Evolutionary conservation across 2,888 invertebrate species (phyloP), one percentile per base, ranked within the genome.

Genomic region (Bhutanitis thaidina): DNA sequence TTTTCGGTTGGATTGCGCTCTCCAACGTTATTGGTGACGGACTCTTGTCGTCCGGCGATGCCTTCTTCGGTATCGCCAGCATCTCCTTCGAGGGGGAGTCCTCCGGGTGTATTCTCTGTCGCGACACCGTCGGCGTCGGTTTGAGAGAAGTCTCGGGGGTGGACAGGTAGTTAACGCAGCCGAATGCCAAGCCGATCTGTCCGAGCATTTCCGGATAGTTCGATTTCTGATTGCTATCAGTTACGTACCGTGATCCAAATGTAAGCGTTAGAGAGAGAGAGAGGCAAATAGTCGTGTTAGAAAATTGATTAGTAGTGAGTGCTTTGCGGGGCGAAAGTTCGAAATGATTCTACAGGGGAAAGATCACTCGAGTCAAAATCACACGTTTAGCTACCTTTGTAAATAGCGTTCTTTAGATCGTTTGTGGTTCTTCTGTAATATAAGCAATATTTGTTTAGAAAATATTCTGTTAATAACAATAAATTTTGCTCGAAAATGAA

Each of bases 161-260:
- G 15, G 90, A 77, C 20, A 90, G 61, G 62, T 90, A 90, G 68
- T 90, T 90, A 49, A 90, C 90, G 75, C 90, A 90, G 48, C 90
- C 90, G 72, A 90, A 90, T 3, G 90, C 90, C 41, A 90, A 70
- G 4, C 90, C 90, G 65, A 90, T 90, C 65, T 90, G 90, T 8
- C 90, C 90, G 55, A 90, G 77, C 90, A 90, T 90, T 65, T 90
- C 90, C 14, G 90, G 90, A 60, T 90, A 90, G 74, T 90, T 90
- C 1, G 90, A 88, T 60, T 85, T 90, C 69, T 88, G 88, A 62
- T 84, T 90, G 73, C 90, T 90, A 69, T 75, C 69, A 69, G 68
- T 57, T 46, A 7, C 25, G n/a, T 29, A 57, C 55, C 57, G 44
- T 43, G 51, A 49, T 66, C 69, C 69, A 56, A 58, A 55, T 58